Evolutionary conservation across 2,888 invertebrate genomes (phyloP).

Genomic region (Lepetodrilus schrolli): DNA sequence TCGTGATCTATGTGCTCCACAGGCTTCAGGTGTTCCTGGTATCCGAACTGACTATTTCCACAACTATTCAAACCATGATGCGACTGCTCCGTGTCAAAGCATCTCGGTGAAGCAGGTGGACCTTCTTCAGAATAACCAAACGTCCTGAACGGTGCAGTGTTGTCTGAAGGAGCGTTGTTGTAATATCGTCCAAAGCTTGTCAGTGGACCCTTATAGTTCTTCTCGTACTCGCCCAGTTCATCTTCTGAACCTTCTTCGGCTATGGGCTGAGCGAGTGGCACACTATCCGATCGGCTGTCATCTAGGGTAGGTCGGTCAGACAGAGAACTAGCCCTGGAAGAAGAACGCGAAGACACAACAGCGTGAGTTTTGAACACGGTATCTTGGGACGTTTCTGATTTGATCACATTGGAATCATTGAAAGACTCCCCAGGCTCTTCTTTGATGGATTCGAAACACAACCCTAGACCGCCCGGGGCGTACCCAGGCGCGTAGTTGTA

Average conservation of each 20-base stretch:
- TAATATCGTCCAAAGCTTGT: slow-evolving; percentile 13
- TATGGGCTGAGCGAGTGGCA: slow-evolving; percentile 9
- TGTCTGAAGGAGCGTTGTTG: not conserved
- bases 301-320: slow-evolving; percentile 43
- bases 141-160: slow-evolving; percentile 9
- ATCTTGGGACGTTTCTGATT: slow-evolving; percentile 1
- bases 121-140: slow-evolving; percentile 15
- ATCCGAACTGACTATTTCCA: not conserved
- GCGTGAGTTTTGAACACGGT: slow-evolving; percentile 52
- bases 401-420: slow-evolving; percentile 21
- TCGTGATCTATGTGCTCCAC: slow-evolving; percentile 2
- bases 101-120: not conserved
- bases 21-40: not conserved
- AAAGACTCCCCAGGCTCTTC: slow-evolving; percentile 56
- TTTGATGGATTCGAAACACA: slow-evolving; percentile 60
- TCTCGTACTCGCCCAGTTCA: not conserved
- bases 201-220: slow-evolving; percentile 1
- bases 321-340: slow-evolving; percentile 33
- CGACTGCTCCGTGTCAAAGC: not conserved
- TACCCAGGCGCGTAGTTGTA: slow-evolving; percentile 46
- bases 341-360: slow-evolving; percentile 45
- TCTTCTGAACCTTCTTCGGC: not conserved
- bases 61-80: not conserved
- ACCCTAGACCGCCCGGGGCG: slow-evolving; percentile 42
- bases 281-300: slow-evolving; percentile 41